A percentile compares a stretch with the other conserved stretches of the same genome.
These are phyloP conservation scores for Coturnix japonica DNA, from an alignment of 2,113 vertebrate species.

Conservation along the genomic window DNA sequence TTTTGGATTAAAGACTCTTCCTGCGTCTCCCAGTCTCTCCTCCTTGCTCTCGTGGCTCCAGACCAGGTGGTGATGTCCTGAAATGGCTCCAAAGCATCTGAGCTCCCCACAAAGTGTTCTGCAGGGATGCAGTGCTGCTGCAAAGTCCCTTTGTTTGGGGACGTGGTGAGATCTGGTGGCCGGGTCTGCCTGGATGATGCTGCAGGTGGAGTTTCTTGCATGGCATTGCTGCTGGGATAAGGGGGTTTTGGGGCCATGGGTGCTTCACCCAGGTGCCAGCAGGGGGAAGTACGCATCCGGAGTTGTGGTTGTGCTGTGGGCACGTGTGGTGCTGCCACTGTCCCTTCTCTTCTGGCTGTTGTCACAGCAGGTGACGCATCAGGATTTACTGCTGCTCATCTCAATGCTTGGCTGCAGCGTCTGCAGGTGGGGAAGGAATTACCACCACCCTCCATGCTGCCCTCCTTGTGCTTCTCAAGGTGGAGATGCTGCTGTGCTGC, in stretches of 20 bases:
- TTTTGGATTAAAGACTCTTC: constrained; percentile 87
- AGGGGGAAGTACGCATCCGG: neutral
- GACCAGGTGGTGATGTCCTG: neutral
- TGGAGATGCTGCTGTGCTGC: neutral
- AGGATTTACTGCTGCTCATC: neutral
- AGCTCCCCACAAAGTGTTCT: neutral
- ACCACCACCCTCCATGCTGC: neutral
- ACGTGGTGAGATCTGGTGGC: neutral
- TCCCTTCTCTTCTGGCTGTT: neutral
- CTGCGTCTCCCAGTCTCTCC: constrained; percentile 26
- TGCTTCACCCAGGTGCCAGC: neutral
- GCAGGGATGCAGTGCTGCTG: fast-evolving
- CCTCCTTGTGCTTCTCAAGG: neutral
- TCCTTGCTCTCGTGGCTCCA: neutral
- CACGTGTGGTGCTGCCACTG: neutral
- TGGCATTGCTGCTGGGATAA: fast-evolving
- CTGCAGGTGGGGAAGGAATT: neutral
- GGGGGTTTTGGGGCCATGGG: neutral
- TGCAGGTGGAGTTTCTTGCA: neutral
- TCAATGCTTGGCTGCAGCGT: fast-evolving
- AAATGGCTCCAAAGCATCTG: neutral
- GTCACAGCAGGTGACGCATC: fast-evolving
- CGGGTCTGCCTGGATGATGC: neutral
- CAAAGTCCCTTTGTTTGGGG: neutral
- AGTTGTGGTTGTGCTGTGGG: fast-evolving